These are phyloP conservation scores for Fragum whitleyi DNA, from an alignment of 2,888 invertebrate species.

Conservation along the genomic window DNA sequence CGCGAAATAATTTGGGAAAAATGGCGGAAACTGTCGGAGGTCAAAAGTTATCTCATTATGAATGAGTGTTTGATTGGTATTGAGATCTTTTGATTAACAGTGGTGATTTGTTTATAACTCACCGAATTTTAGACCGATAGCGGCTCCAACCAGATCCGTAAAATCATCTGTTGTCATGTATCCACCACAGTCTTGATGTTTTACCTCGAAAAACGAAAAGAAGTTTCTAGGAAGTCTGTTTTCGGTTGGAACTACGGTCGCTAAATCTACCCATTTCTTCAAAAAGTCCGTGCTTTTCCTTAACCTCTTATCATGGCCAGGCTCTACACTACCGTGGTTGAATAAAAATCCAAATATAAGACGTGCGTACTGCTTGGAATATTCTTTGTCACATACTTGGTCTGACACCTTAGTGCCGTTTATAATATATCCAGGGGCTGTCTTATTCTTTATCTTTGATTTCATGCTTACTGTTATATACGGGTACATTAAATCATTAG, in stretches of 20 bases:
- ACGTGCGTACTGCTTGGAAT: not conserved
- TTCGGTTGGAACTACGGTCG: not conserved
- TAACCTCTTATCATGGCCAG: not conserved
- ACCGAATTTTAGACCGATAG: constrained; percentile 3
- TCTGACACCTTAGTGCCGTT: not conserved
- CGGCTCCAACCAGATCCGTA: not conserved
- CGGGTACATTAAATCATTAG: not conserved
- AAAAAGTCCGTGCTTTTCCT: not conserved
- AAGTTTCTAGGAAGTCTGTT: not conserved
- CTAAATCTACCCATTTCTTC: not conserved
- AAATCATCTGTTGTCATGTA: constrained; percentile 6
- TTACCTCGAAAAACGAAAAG: constrained; percentile 2
- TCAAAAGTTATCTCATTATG: too few species aligned
- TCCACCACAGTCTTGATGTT: not conserved
- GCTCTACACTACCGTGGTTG: not conserved
- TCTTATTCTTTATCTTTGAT: not conserved
- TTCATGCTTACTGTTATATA: not conserved
- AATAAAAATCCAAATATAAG: not conserved
- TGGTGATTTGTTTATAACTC: too few species aligned
- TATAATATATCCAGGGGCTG: not conserved
- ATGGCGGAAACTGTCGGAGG: too few species aligned
- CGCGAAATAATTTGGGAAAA: too few species aligned
- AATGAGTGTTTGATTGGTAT: too few species aligned
- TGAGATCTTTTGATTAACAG: too few species aligned
- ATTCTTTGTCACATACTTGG: not conserved